Conservation (phyloP, 2,797 vertebrate species). For the Rhadinocentrus ornatus region DNA sequence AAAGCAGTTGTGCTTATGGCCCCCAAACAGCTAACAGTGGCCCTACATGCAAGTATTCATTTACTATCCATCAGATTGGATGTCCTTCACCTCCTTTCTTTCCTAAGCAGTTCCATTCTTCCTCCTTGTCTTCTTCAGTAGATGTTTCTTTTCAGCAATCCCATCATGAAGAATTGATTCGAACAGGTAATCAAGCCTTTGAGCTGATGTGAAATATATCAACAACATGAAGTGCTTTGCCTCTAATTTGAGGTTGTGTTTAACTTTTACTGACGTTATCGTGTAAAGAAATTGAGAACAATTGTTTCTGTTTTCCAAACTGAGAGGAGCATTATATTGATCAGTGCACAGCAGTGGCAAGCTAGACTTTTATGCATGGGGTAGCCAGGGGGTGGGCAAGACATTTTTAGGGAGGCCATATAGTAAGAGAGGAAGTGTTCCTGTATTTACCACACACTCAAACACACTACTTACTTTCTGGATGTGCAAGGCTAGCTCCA, state of each 20-base stretch:
- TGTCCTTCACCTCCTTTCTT: no score
- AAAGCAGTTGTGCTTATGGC: no score
- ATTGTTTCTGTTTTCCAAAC: not conserved
- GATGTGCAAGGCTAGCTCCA: no score
- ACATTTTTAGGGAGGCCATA: not conserved
- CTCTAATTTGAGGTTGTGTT: constrained; percentile 12
- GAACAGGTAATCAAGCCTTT: not conserved
- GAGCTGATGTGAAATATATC: constrained; percentile 2
- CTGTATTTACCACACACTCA: not conserved
- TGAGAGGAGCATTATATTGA: not conserved
- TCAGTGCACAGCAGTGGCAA: not conserved
- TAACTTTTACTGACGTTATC: not conserved
- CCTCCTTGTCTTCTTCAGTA: not conserved
- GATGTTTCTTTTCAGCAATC: not conserved
- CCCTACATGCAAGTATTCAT: no score
- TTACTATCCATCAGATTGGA: not conserved
- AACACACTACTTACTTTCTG: not conserved
- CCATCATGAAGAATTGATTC: constrained; percentile 3
- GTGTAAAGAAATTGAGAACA: not conserved
- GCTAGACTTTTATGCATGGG: not conserved
- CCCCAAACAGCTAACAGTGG: no score
- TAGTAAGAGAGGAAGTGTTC: not conserved
- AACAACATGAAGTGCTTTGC: constrained; percentile 3
- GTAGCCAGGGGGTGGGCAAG: no score
- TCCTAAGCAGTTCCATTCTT: not conserved